phyloP scores from a whole-genome alignment of 2,113 vertebrate species.

The Proteles cristata region DNA sequence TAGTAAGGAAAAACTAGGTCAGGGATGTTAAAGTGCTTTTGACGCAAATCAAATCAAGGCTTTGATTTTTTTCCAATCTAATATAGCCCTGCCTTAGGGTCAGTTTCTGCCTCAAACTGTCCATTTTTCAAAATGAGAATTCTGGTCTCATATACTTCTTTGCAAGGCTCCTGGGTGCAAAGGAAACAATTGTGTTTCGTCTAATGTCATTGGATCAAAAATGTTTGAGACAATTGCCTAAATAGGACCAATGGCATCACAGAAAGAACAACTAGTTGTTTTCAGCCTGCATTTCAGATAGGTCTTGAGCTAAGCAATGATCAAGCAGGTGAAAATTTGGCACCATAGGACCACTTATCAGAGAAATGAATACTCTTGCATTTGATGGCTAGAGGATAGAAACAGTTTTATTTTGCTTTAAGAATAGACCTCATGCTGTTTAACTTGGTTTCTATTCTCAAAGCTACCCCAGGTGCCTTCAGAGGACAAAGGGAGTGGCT shows the following conservation, averaged over 20 bases:
- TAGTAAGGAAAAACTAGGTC: slow-evolving; percentile 59
- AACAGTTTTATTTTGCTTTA: background rate
- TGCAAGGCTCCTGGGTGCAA: background rate
- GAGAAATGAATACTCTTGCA: background rate
- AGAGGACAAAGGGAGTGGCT: background rate
- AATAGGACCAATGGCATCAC: background rate
- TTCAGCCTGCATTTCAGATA: slow-evolving; percentile 24
- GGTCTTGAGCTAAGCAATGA: background rate
- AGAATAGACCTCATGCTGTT: background rate
- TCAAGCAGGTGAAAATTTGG: background rate
- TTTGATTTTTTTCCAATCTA: slow-evolving; percentile 58
- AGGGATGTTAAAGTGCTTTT: slow-evolving; percentile 59
- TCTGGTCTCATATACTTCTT: slow-evolving; percentile 6
- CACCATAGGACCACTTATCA: background rate
- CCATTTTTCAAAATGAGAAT: slow-evolving; percentile 59
- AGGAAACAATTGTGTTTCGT: background rate
- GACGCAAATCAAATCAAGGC: slow-evolving; percentile 68
- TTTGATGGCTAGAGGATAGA: background rate
- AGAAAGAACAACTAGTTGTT: slow-evolving; percentile 9
- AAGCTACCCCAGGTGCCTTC: background rate
- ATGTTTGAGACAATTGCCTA: background rate
- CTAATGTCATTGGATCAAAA: slow-evolving; percentile 31
- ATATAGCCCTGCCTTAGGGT: slow-evolving; percentile 45
- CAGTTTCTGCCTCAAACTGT: slow-evolving; percentile 45
- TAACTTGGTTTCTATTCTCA: background rate